phyloP scores from a whole-genome alignment of 92 coral and sea anemone species.

The Pocillopora grandis region DNA sequence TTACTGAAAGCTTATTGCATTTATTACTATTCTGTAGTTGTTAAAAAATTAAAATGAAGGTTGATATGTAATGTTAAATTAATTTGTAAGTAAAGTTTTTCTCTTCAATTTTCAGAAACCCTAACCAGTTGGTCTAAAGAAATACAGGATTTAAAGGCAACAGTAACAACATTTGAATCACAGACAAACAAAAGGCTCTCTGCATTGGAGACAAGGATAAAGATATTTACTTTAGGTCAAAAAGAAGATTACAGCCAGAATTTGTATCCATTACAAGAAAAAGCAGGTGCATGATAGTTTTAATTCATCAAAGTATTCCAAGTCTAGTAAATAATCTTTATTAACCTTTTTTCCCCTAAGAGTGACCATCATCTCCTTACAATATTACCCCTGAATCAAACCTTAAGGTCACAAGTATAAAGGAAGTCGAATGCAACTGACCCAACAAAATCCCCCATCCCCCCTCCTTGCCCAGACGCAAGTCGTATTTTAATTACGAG shows the following conservation, averaged over 20 bases:
- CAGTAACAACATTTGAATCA: constrained; percentile 3
- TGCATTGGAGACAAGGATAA: constrained; percentile 1
- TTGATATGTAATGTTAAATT: neutral
- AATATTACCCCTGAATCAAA: no score
- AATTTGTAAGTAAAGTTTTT: neutral
- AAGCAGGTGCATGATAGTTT: constrained; percentile 16
- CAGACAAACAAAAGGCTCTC: neutral
- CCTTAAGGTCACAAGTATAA: no score
- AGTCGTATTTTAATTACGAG: no score
- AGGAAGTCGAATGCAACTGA: no score
- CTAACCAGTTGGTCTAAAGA: constrained; percentile 11
- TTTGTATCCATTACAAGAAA: constrained; percentile 20
- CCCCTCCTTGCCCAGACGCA: no score
- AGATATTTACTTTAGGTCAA: neutral
- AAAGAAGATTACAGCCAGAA: neutral
- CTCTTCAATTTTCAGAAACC: constrained; percentile 1
- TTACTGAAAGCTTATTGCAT: no score
- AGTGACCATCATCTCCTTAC: no score
- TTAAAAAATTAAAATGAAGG: neutral
- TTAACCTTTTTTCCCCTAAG: no score
- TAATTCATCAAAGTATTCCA: no score
- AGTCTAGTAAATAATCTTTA: no score
- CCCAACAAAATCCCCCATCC: no score
- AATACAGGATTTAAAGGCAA: constrained; percentile 1
- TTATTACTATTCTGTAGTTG: neutral